These are phyloP conservation scores for Lamprotornis superbus DNA, from an alignment of 2,113 vertebrate species.

Conservation along the genomic window DNA sequence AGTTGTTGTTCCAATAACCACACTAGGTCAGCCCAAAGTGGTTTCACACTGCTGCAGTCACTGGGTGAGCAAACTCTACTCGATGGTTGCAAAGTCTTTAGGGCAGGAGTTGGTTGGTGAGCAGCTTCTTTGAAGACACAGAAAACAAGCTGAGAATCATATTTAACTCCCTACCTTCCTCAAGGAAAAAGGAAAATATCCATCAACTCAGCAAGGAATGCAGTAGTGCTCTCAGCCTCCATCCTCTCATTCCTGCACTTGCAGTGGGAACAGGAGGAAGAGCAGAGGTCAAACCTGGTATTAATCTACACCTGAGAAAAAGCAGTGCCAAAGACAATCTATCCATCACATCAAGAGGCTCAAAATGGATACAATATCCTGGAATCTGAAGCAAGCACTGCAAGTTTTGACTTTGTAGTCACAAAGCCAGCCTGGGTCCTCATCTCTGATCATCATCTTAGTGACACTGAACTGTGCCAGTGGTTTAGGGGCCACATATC, in stretches of 20 bases:
- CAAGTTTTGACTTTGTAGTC: not conserved
- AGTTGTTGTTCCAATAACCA: not conserved
- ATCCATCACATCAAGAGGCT: not conserved
- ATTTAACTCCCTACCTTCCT: not conserved
- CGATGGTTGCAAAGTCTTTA: not conserved
- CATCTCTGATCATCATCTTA: too few species aligned
- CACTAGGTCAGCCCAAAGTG: not conserved
- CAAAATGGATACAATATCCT: not conserved
- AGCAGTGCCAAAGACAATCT: not conserved
- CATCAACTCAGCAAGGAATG: not conserved
- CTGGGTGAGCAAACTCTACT: not conserved
- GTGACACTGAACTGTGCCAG: rapidly evolving
- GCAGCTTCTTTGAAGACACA: not conserved
- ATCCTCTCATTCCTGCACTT: not conserved
- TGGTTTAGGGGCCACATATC: rapidly evolving
- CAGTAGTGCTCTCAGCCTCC: not conserved
- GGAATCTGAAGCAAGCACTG: not conserved
- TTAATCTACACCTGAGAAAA: not conserved
- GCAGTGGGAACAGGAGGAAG: not conserved
- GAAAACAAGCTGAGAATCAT: rapidly evolving
- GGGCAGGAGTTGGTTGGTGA: rapidly evolving
- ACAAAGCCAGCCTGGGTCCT: not conserved
- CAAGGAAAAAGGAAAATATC: not conserved
- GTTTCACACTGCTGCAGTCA: not conserved
- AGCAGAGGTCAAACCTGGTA: not conserved